Evolutionary conservation across 2,113 vertebrate species (phyloP).

Genomic region (Lagopus muta): DNA sequence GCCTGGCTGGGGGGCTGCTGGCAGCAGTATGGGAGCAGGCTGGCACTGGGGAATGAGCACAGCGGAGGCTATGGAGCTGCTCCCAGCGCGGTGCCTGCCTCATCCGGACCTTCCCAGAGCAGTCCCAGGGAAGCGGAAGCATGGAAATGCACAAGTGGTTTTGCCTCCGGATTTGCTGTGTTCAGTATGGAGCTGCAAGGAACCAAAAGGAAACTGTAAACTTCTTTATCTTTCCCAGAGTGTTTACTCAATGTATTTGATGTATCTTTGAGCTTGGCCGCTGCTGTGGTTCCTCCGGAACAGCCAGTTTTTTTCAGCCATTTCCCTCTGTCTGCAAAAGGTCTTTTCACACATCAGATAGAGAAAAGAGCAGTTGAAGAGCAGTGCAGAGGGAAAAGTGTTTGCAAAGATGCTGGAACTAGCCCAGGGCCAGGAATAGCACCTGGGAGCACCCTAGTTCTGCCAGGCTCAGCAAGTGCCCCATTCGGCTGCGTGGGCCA

Average conservation of each 20-base stretch:
- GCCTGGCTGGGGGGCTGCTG: no score
- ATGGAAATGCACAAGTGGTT: neutral
- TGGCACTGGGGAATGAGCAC: neutral
- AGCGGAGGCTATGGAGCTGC: neutral
- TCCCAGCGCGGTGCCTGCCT: neutral
- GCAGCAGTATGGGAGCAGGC: neutral
- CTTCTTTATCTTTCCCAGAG: neutral
- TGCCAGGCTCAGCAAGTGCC: neutral
- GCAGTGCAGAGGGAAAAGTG: neutral
- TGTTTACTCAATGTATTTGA: neutral
- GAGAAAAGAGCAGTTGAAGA: neutral
- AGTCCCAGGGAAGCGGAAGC: neutral
- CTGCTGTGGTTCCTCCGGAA: neutral
- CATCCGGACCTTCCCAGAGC: neutral
- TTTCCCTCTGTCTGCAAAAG: neutral
- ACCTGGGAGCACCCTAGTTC: neutral
- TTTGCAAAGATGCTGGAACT: neutral
- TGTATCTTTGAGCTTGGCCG: neutral
- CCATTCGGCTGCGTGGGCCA: neutral
- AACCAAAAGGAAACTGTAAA: neutral
- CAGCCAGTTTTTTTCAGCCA: neutral
- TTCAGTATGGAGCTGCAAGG: neutral
- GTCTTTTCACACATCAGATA: neutral
- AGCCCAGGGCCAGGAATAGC: neutral
- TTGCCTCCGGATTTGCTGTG: neutral